Base-by-base conservation (phyloP, 2,797 vertebrate species). In the Halcyon leucocephala region DNA sequence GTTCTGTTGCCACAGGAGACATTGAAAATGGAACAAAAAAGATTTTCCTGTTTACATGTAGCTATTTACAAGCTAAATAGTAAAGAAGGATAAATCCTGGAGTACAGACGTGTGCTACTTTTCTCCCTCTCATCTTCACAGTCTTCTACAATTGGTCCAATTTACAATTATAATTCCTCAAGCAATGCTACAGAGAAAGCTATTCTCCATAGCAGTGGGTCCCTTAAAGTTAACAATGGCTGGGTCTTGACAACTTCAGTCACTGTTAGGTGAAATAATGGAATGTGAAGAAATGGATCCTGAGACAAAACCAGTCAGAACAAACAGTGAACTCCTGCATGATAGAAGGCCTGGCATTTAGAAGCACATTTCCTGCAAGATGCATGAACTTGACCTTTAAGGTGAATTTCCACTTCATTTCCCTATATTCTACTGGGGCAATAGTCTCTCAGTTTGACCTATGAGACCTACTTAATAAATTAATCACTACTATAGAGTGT, bases 381-480 rank as follows among this genome's bases (percentile, higher is more conserved):
- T 41, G 8, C 14, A 26, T 15, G 31, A 70, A 2, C 39, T 61
- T 76, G 54, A 76, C 11, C 19, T 71, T 19, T 16, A 60, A 52
- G 17, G 7, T 33, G 5, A 86, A 72, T 49, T 77, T 61, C 17
- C 29, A 85, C 15, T 67, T 60, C 6, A 22, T 60, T 92, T 78
- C 52, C 7, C 48, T 55, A 5, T 10, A 22, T 42, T 70, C 61
- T 51, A 7, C 35, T 51, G 19, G 3, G 21, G 17, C 12, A 70
- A 58, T 0, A n/a, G 2, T 24, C 4, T 28, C 46, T 39, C 29
- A 25, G 0, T 33, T 44, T 49, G 17, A 83, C 4, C 18, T 21
- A 12, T 28, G 14, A 79, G 31, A 74, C 8, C 14, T 54, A 4
- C 6, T 70, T 82, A 52, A 82, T 42, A 37, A 77, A 73, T 35